These are phyloP conservation scores for Drosophila affinis DNA, from an alignment of 2,888 invertebrate genomes.

Conservation along the genomic window DNA sequence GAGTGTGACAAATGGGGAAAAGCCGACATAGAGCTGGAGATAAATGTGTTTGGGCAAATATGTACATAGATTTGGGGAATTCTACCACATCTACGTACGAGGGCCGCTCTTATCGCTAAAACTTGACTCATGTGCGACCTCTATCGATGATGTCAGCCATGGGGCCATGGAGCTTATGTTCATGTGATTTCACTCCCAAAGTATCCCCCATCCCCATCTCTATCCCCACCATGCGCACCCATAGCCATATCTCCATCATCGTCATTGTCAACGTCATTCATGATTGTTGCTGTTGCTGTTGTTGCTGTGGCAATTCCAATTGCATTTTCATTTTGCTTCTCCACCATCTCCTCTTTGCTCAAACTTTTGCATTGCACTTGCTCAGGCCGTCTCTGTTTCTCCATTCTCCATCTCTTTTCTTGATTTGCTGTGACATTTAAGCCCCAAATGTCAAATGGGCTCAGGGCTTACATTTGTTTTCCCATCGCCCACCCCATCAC, in stretches of 20 bases:
- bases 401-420: constrained; percentile 14
- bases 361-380: constrained; percentile 53
- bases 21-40: background rate
- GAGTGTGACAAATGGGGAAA: background rate
- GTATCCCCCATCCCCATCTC: constrained; percentile 4
- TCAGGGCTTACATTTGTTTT: constrained; percentile 57
- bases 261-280: constrained; percentile 59
- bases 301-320: constrained; percentile 53
- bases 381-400: constrained; percentile 24
- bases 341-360: constrained; percentile 47
- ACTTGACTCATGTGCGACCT: constrained; percentile 22
- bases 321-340: constrained; percentile 36
- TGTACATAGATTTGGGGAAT: background rate
- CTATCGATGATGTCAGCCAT: constrained; percentile 43
- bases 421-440: constrained; percentile 64
- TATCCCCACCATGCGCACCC: constrained; percentile 40
- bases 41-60: too few relatives aligned
- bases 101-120: background rate
- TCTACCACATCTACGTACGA: background rate
- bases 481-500: background rate
- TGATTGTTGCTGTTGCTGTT: constrained; percentile 15
- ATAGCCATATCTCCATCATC: constrained; percentile 51
- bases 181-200: constrained; percentile 33
- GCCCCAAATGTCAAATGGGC: constrained; percentile 74
- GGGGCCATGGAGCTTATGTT: constrained; percentile 30